Evolutionary conservation across 2,888 invertebrate genomes (phyloP).

Genomic region (Sarcophaga variegata): DNA sequence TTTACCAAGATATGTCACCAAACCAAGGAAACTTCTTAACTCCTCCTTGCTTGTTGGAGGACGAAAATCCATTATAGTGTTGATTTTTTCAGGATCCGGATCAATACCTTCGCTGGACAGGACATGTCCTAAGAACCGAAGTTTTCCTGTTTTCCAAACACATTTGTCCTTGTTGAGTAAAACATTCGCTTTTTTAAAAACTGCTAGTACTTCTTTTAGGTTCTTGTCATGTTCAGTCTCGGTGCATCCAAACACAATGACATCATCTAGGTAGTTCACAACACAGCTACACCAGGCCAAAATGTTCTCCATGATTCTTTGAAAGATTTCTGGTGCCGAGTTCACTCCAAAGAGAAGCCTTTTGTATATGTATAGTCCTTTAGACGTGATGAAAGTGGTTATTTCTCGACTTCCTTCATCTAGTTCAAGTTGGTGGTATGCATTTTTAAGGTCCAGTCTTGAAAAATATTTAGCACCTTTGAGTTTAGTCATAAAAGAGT

Average conservation of each 20-base stretch:
- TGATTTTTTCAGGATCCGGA: conserved; percentile 18
- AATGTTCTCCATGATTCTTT: conserved; percentile 70
- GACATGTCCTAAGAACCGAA: no score
- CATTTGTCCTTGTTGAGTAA: no score
- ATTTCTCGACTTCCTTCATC: conserved; percentile 55
- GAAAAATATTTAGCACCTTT: conserved; percentile 71
- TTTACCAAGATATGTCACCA: conserved; percentile 76
- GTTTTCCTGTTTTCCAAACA: no score
- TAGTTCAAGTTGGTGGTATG: conserved; percentile 72
- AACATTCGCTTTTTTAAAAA: conserved; percentile 60
- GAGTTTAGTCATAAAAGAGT: conserved; percentile 56
- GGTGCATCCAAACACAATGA: no score
- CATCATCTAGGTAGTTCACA: conserved; percentile 67
- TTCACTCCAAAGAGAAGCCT: conserved; percentile 77
- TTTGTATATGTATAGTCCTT: conserved; percentile 73
- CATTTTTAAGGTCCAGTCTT: conserved; percentile 56
- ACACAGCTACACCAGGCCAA: conserved; percentile 72
- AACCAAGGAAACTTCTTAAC: conserved; percentile 75
- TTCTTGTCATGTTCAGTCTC: conserved; percentile 72
- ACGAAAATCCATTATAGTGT: conserved; percentile 69
- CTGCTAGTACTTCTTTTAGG: conserved; percentile 68
- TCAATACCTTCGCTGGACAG: conserved; percentile 39
- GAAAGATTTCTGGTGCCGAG: conserved; percentile 64
- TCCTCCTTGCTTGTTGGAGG: conserved; percentile 72
- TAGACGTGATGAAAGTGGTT: conserved; percentile 62